Base-by-base conservation (phyloP, 2,888 invertebrate genomes). In the Argynnis bischoffii region DNA sequence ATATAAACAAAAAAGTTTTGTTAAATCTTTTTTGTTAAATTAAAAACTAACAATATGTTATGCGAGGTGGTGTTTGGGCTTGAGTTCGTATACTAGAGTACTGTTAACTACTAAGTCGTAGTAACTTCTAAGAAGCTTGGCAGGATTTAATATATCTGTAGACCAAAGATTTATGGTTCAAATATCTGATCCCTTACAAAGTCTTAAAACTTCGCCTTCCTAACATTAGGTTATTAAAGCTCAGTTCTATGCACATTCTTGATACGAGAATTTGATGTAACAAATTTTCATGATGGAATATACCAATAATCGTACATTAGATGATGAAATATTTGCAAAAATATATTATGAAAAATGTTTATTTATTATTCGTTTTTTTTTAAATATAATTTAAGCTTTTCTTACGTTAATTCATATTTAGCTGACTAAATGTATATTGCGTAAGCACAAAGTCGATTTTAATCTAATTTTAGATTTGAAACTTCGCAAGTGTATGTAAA, bases 171-270 rank as follows among this genome's bases (percentile, higher is more conserved):
- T 70, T 70, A 70, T 68, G 50, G 68, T 57, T 59, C 64, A 59
- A 65, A 70, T 70, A 70, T 70, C 70, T 65, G 70, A 68, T 70
- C 65, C 68, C 68, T 70, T 68, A 70, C 70, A 70, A 70, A 70
- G 70, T 70, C 68, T 70, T 70, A 68, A 70, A 70, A 70, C 65
- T 70, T 70, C 56, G 65, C 61, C 64, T 65, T 67, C 64, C 70
- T 65, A 55, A 68, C 68, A 66, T 65, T 68, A 55, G 63, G 70
- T 65, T 70, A 70, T 70, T 68, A 70, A 70, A 70, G 35, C 15
- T 50, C 4, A 18, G 15, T 57, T 70, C 60, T 70, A 60, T 63
- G 63, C 61, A 63, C 56, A 56, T 59, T 21, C 35, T 50, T 16
- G 26, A 63, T 69, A 11, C 35, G 35, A 41, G 35, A 41, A 53